Conservation (phyloP, 2,888 invertebrate species). For the Tachina fera region DNA sequence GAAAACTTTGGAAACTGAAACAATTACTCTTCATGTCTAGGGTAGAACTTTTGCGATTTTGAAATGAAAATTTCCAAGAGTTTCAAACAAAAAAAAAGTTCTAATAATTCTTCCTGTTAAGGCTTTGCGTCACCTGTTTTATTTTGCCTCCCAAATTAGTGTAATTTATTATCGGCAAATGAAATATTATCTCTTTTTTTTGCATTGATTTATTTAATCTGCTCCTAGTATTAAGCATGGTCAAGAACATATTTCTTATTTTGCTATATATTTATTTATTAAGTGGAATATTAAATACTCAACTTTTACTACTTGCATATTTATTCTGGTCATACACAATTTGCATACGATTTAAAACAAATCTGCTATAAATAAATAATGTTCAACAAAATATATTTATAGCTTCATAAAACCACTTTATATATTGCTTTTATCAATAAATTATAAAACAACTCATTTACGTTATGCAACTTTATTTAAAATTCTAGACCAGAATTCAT, state of each 20-base stretch:
- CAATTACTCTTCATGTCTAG: too few relatives aligned
- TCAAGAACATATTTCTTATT: not conserved
- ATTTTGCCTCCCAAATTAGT: too few relatives aligned
- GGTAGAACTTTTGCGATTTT: too few relatives aligned
- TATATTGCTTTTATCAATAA: not conserved
- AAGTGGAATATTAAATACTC: not conserved
- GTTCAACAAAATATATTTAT: conserved; percentile 12
- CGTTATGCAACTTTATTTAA: conserved; percentile 13
- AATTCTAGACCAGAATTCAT: conserved; percentile 2
- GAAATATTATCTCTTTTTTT: not conserved
- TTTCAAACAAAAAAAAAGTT: too few relatives aligned
- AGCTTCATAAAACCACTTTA: conserved; percentile 4
- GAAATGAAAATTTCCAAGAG: too few relatives aligned
- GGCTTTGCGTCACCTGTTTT: too few relatives aligned
- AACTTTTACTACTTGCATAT: conserved; percentile 14
- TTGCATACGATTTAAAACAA: conserved; percentile 6
- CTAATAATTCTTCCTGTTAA: too few relatives aligned
- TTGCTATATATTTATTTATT: not conserved
- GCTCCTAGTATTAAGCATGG: conserved; percentile 1
- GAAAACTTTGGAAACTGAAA: too few relatives aligned
- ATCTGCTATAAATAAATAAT: not conserved
- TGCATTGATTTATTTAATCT: conserved; percentile 1
- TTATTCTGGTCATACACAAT: conserved; percentile 5
- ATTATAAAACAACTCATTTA: conserved; percentile 11
- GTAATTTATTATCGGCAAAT: not conserved